These are phyloP conservation scores for Molossus alvarezi DNA, from an alignment of 2,797 vertebrate species.

Conservation along the genomic window DNA sequence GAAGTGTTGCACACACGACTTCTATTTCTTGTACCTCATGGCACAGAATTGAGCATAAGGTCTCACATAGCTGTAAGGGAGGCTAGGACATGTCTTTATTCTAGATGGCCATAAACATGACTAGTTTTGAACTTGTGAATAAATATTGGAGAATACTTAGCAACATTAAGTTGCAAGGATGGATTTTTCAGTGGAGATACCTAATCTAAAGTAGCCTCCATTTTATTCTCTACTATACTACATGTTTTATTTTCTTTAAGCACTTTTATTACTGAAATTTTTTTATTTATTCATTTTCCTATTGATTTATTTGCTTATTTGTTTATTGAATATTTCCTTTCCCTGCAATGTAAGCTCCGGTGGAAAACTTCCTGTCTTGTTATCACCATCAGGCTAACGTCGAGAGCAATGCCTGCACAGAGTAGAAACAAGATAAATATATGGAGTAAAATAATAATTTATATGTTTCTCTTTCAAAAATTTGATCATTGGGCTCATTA, in stretches of 20 bases:
- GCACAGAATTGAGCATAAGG: neutral
- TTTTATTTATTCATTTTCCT: neutral
- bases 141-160: neutral
- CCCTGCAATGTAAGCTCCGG: neutral
- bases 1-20: neutral
- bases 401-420: neutral
- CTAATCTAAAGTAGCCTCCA: neutral
- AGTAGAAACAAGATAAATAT: neutral
- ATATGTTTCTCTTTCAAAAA: neutral
- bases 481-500: constrained; percentile 5
- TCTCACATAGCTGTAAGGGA: neutral
- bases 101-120: neutral
- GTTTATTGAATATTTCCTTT: neutral
- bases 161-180: neutral
- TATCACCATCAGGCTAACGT: neutral
- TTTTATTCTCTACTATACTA: neutral
- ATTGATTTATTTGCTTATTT: neutral
- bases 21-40: neutral
- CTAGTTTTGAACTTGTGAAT: neutral
- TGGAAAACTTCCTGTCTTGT: neutral
- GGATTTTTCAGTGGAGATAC: neutral
- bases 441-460: neutral
- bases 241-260: neutral
- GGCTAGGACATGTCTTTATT: neutral
- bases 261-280: neutral